These are phyloP conservation scores for Agrochola macilenta DNA, from an alignment of 2,888 invertebrate genomes.

Conservation along the genomic window DNA sequence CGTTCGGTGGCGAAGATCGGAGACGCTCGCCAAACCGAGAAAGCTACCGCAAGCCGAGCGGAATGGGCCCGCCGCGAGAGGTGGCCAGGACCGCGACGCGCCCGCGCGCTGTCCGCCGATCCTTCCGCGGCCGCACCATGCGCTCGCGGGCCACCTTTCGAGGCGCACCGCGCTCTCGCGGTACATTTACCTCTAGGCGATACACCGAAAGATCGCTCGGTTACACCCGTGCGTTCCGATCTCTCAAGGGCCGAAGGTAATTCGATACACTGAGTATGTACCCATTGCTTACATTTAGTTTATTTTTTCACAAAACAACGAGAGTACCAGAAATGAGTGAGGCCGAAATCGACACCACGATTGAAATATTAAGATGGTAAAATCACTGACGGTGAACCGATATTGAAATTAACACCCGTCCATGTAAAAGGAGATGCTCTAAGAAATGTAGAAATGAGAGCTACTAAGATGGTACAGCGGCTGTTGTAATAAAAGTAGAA, in stretches of 20 bases:
- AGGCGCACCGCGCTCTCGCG: conserved; percentile 90
- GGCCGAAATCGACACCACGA: conserved; percentile 38
- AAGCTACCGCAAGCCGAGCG: conserved; percentile 86
- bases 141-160: conserved; percentile 90
- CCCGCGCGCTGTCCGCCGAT: conserved; percentile 89
- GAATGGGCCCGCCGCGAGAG: conserved; percentile 88
- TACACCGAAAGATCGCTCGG: conserved; percentile 84
- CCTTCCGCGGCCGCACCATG: conserved; percentile 89
- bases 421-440: conserved; percentile 46
- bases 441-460: conserved; percentile 47
- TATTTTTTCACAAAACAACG: conserved; percentile 57
- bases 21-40: conserved; percentile 90
- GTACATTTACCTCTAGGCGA: conserved; percentile 83
- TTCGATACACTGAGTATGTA: conserved; percentile 75
- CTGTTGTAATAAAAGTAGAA: conserved; percentile 52
- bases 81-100: conserved; percentile 82
- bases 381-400: conserved; percentile 36
- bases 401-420: conserved; percentile 41
- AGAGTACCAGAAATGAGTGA: conserved; percentile 50
- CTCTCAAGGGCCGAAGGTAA: conserved; percentile 89
- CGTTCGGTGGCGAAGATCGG: conserved; percentile 89
- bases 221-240: conserved; percentile 86
- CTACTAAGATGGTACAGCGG: conserved; percentile 34
- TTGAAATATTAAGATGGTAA: conserved; percentile 45
- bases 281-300: conserved; percentile 73